Evolutionary conservation across 2,888 invertebrate species (phyloP).

Genomic region (Timema cristinae): DNA sequence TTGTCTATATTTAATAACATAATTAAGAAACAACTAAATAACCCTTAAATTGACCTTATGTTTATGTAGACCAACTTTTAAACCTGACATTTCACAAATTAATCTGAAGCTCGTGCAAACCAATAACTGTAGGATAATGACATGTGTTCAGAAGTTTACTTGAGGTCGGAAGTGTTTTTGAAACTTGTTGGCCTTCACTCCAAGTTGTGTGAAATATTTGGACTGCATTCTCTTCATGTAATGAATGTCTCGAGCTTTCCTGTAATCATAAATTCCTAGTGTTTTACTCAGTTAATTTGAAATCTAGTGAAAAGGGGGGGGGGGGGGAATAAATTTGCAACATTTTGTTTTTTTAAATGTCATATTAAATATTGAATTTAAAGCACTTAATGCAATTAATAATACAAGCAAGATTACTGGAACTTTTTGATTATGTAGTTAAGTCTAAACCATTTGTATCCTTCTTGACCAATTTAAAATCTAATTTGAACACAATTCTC

Average conservation of each 20-base stretch:
- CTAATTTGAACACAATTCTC: too few species aligned
- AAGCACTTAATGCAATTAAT: not conserved
- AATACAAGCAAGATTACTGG: not conserved
- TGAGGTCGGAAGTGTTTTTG: constrained; percentile 78
- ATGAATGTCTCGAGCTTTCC: constrained; percentile 79
- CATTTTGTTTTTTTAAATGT: too few species aligned
- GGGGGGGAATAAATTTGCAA: too few species aligned
- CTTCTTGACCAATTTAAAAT: too few species aligned
- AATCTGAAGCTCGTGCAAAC: too few species aligned
- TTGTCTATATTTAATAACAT: too few species aligned
- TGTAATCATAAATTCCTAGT: constrained; percentile 40
- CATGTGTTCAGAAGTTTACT: constrained; percentile 62
- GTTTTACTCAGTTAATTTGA: not conserved
- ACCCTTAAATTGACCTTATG: too few species aligned
- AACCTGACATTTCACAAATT: too few species aligned
- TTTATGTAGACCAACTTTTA: too few species aligned
- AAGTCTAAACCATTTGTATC: not conserved
- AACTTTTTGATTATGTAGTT: not conserved
- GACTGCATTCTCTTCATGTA: constrained; percentile 76
- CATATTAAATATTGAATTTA: too few species aligned
- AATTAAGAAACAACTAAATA: too few species aligned
- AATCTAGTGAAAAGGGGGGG: too few species aligned
- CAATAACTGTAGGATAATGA: not conserved
- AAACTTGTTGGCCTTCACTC: constrained; percentile 75
- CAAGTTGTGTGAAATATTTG: constrained; percentile 71